Evolutionary conservation across 2,797 vertebrate genomes (phyloP), one percentile per base, ranked within the genome.

Genomic region (Craterocephalus amniculus): DNA sequence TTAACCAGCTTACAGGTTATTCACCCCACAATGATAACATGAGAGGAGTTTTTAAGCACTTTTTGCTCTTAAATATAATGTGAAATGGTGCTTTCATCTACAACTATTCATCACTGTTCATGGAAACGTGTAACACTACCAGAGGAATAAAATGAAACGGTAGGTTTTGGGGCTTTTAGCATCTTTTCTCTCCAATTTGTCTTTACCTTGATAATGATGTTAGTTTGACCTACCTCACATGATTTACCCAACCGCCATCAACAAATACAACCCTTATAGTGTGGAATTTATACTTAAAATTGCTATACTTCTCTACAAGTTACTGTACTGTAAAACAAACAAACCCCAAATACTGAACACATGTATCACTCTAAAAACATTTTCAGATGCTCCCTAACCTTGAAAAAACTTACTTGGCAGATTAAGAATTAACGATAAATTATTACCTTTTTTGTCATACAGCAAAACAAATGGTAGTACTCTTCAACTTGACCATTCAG

Each of bases 181-280:
- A 0, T 48, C 6, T 36, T 40, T 56, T 55, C 64, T 59, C 40
- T 78, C 54, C 73, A 56, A 68, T 82, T 74, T 65, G 58, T 49
- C 27, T 66, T 56, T 51, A 38, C 18, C 59, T 56, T 60, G 56
- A 76, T 8, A 0, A 62, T 54, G 26, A 45, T 40, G 49, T 48
- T 43, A 34, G 57, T 34, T 32, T 43, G 22, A 60, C 10, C 16
- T 20, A 58, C 54, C 4, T 14, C 27, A n/a, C 26, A 13, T 13
- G 58, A 64, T 69, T 66, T 68, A 52, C 13, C n/a, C 49, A 35
- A 76, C 72, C 55, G 68, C 59, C 65, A 81, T 52, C 27, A n/a
- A 55, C 51, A 10, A 18, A 65, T 6, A n/a, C 0, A 67, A 22
- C 22, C 49, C 43, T 57, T 68, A 36, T 55, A 31, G 40, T 36